Evolutionary conservation across 1,140 invertebrate genomes (phyloP), one percentile per base, ranked within the genome.

Genomic region (Probaryconus sp.): DNA sequence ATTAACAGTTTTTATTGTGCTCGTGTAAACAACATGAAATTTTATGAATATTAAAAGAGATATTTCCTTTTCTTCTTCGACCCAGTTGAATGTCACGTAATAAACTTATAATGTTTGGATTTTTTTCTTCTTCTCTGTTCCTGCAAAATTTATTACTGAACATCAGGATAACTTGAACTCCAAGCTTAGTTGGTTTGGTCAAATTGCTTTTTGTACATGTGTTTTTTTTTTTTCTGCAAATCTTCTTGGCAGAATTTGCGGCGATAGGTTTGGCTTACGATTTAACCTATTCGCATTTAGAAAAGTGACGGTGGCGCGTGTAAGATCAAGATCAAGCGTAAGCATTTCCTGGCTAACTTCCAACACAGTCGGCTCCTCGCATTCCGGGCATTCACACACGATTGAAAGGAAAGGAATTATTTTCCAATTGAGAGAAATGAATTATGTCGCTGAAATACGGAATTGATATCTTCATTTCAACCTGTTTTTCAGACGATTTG

Each of bases 271-370:
- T 35, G 40, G 30, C 21, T 28, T 65, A 16, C 40, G 37, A n/a
- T 35, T 42, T 38, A 35, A 38, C 16, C 43, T 24, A 14, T 14
- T 20, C 1, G 10, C 24, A 24, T 43, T 53, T 48, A 20, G 31
- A 14, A 42, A 56, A 40, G 10, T 35, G 28, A 56, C 26, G 11
- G 17, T 5, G 20, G 14, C 13, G 20, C 50, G 16, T 45, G 28
- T 51, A 55, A 55, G 48, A 61, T 61, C 21, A 70, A 55, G 42
- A 70, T 70, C 48, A 55, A 55, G 56, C 56, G 48, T 55, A 48
- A 61, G 67, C 48, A 51, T 31, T 60, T 51, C 1, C 30, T 69
- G 65, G 65, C 55, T 10, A 17, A 17, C n/a, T 69, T 69, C 65
- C 65, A 69, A 53, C 38, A 3, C n/a, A n/a, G n/a, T 5, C 40